These are phyloP conservation scores for Diaphora mendica DNA, from an alignment of 2,888 invertebrate species.

Conservation along the genomic window DNA sequence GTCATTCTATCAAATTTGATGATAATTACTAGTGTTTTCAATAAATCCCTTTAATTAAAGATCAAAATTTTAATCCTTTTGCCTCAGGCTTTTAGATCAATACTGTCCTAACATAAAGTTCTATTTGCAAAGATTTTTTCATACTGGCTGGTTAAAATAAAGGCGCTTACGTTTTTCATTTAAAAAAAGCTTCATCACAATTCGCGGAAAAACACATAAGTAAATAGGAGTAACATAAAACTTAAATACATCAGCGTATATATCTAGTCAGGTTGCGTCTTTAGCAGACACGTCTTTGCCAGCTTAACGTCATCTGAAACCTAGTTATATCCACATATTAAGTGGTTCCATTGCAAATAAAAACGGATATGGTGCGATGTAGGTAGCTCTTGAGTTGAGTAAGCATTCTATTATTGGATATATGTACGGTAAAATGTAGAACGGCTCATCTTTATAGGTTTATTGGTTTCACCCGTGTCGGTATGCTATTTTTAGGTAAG, in stretches of 20 bases:
- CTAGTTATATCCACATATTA: background rate
- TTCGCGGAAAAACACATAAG: background rate
- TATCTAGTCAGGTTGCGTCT: background rate
- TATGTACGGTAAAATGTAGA: slow-evolving; percentile 34
- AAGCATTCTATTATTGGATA: slow-evolving; percentile 34
- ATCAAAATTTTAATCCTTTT: background rate
- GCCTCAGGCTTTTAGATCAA: background rate
- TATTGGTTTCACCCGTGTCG: slow-evolving; percentile 18
- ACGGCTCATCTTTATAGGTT: slow-evolving; percentile 31
- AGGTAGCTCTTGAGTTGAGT: slow-evolving; percentile 29
- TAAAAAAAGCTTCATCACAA: background rate
- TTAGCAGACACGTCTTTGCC: background rate
- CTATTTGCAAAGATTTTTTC: background rate
- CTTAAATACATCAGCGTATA: background rate
- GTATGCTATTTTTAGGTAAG: background rate
- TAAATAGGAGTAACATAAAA: background rate
- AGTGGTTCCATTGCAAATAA: slow-evolving; percentile 13
- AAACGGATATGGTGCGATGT: slow-evolving; percentile 21
- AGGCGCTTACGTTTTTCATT: background rate
- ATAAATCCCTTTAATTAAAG: background rate
- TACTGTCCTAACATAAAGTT: background rate
- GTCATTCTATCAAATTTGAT: background rate
- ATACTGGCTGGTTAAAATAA: background rate
- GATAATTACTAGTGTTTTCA: background rate
- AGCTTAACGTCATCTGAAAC: background rate